Evolutionary conservation across 2,888 invertebrate species (phyloP), one percentile per base, ranked within the genome.

Genomic region (Onthophagus sagittarius): DNA sequence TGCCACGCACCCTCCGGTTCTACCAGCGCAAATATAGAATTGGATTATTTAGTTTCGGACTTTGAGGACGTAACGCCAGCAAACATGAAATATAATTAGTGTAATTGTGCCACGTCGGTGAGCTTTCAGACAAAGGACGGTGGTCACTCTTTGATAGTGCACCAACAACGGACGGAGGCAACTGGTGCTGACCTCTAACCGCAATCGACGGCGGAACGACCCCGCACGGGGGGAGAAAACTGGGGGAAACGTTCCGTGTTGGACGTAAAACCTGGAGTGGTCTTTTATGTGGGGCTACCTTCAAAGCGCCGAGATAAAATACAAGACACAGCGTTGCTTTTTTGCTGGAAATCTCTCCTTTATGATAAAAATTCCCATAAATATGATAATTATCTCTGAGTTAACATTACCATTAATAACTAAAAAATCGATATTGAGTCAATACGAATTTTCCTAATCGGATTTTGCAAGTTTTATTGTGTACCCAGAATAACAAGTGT

Each of bases 81-180:
- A 67, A 67, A 67, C 67, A 67, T 31, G 67, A 67, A 32, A 67
- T 67, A 67, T 67, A 67, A 67, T 67, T 67, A 67, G 67, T 23
- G 67, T 67, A 67, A 67, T 67, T 67, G 67, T 67, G 67, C 67
- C 15, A 23, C 32, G 67, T 67, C 31, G 67, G 67, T 23, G 39
- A 67, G 67, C 67, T 67, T 67, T 67, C 23, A 31, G 31, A 32
- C n/a, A 32, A 67, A 67, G n/a, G 67, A 23, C 31, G 23, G 23
- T 9, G 64, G 13, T 64, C 64, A 67, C 67, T 67, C 67, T 67
- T 67, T 67, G 67, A 67, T 67, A 67, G 31, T 67, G 15, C 23
- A 23, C 23, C 23, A 23, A 7, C 67, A 23, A 9, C 67, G 32
- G 7, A 15, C 67, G 31, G 64, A 15, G 64, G 23, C 31, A 53